Evolutionary conservation across 1,140 invertebrate genomes (phyloP), one percentile per base, ranked within the genome.

Genomic region (Pemphigus obesinymphae): DNA sequence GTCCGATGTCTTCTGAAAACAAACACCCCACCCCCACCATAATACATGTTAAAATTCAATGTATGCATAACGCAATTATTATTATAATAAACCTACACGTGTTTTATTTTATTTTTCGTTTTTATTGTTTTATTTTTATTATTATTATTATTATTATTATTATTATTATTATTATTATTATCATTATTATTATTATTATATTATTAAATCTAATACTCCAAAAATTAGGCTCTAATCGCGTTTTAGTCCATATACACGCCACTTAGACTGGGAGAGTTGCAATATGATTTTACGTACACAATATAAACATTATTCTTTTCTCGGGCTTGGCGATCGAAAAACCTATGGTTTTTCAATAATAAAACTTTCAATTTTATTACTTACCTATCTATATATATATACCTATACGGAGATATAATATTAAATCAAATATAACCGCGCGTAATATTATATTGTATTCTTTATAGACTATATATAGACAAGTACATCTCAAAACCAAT

Each of bases 261-360:
- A 43, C 26, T 63, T 63, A 29, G 55, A 80, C 76, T 45, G 76
- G 76, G 76, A 61, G 23, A 43, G 76, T 61, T 80, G 76, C 76
- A 80, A 80, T 80, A 61, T n/a, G n/a, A 80, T 26, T 80, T 40
- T 45, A 45, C 55, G 37, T 26, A n/a, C n/a, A n/a, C n/a, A n/a
- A n/a, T n/a, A 61, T 78, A 43, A 61, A 63, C n/a, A 76, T 95
- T 91, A 31, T n/a, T 45, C 2, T 70, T 45, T 70, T 45, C 13
- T 43, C 37, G 66, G 37, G 34, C 40, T 4, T 23, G 3, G 37
- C 17, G 68, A 70, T 70, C 7, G 26, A 70, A 70, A 70, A 70
- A 45, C 40, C 15, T 45, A 29, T 3, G 23, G n/a, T 63, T 70
- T 13, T 70, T 40, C 37, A 43, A 17, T n/a, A n/a, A n/a, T 6